phyloP scores from a whole-genome alignment of 2,888 invertebrate genomes.

The Margaritifera margaritifera region DNA sequence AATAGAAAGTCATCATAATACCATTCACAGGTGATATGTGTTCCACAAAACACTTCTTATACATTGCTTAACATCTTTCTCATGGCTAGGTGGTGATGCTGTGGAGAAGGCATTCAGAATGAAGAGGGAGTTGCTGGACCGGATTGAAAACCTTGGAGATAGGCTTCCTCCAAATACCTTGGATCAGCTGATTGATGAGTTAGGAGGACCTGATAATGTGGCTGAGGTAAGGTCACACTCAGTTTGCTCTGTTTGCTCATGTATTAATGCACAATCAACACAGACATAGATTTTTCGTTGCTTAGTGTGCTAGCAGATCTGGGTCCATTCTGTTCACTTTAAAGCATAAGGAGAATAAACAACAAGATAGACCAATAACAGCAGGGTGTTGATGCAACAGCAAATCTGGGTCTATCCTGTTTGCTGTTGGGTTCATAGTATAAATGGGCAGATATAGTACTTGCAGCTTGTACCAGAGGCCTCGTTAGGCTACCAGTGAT shows the following conservation, averaged over 20 bases:
- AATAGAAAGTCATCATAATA: too few species aligned
- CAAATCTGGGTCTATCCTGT: too few species aligned
- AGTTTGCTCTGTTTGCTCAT: background rate
- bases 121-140: constrained; percentile 90
- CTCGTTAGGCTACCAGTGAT: too few species aligned
- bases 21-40: too few species aligned
- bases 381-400: too few species aligned
- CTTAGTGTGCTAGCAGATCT: background rate
- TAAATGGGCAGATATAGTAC: too few species aligned
- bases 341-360: too few species aligned
- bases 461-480: too few species aligned
- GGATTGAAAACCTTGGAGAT: constrained; percentile 89
- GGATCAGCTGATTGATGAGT: constrained; percentile 97
- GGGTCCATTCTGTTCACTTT: background rate
- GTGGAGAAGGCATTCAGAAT: constrained; percentile 85
- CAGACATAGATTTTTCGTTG: background rate
- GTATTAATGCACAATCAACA: background rate
- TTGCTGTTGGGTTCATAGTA: too few species aligned
- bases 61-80: too few species aligned
- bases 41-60: too few species aligned
- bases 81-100: constrained; percentile 37
- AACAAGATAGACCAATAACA: too few species aligned
- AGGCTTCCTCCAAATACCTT: constrained; percentile 95
- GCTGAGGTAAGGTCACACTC: constrained; percentile 81
- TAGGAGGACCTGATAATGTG: constrained; percentile 97